Evolutionary conservation across 2,797 vertebrate genomes (phyloP).

Genomic region (Arvicola amphibius): DNA sequence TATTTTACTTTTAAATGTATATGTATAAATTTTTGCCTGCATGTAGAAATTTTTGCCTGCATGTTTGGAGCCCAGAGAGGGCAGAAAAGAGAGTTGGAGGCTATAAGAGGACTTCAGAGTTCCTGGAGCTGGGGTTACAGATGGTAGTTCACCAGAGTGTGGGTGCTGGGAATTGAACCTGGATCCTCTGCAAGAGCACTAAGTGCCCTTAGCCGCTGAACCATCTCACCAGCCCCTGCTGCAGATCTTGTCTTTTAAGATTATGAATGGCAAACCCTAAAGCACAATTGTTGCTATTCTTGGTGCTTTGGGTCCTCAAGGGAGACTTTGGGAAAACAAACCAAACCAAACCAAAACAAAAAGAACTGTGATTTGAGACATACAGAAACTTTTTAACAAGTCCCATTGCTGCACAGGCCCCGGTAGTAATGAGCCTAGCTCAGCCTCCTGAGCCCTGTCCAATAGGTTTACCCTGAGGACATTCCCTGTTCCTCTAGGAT

Average conservation of each 20-base stretch:
- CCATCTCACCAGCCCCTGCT: background rate
- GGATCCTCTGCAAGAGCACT: background rate
- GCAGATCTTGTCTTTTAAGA: background rate
- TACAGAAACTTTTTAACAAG: conserved; percentile 72
- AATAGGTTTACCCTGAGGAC: background rate
- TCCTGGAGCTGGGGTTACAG: background rate
- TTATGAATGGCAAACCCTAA: background rate
- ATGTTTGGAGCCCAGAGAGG: background rate
- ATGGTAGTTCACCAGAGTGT: background rate
- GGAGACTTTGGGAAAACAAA: background rate
- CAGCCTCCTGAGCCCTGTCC: background rate
- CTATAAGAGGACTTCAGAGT: background rate
- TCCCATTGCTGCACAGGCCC: conserved; percentile 54
- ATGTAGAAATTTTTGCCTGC: background rate
- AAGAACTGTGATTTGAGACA: conserved; percentile 33
- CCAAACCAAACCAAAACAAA: too few species aligned
- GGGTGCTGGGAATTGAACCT: background rate
- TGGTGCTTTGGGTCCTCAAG: background rate
- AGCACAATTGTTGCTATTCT: background rate
- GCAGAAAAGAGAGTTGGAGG: background rate
- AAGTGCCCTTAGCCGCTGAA: background rate
- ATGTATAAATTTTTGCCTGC: background rate
- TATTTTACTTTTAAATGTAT: background rate
- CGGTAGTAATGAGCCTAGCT: conserved; percentile 11
- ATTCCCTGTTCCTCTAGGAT: background rate